Percentiles rank a stretch among this genome's conserved stretches.
phyloP scores from a whole-genome alignment of 2,113 vertebrate species.

The Clarias gariepinus region DNA sequence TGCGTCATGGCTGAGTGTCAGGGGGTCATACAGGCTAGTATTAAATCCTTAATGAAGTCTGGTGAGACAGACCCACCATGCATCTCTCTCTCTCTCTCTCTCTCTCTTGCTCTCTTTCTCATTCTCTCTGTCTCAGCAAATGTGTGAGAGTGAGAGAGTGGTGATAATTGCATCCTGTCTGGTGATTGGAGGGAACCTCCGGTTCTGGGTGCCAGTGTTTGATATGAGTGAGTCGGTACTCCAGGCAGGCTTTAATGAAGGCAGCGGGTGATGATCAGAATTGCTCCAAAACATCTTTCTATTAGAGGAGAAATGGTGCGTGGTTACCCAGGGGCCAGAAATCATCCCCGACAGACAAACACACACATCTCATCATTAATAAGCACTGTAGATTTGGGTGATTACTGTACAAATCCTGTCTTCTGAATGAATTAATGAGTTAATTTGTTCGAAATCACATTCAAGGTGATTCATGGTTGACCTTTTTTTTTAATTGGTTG shows the following conservation, averaged over 20 bases:
- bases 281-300: slow-evolving; percentile 13
- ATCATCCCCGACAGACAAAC: slow-evolving; percentile 7
- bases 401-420: not conserved
- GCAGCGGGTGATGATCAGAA: slow-evolving; percentile 30
- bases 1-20: slow-evolving; percentile 38
- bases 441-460: slow-evolving; percentile 19
- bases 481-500: not conserved
- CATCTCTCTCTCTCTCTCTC: not conserved
- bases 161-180: slow-evolving; percentile 48
- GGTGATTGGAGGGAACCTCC: slow-evolving; percentile 36
- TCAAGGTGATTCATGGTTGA: not conserved
- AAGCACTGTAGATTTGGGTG: slow-evolving; percentile 9
- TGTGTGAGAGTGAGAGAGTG: not conserved
- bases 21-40: slow-evolving; percentile 36
- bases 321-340: slow-evolving; percentile 15
- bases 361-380: slow-evolving; percentile 11
- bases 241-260: slow-evolving; percentile 28
- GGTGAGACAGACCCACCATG: slow-evolving; percentile 13
- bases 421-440: slow-evolving; percentile 23
- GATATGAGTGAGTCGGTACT: slow-evolving; percentile 36
- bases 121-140: not conserved
- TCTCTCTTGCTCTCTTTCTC: not conserved
- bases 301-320: slow-evolving; percentile 21
- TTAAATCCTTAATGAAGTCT: slow-evolving; percentile 54
- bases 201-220: slow-evolving; percentile 33